Base-by-base conservation (phyloP, 2,797 vertebrate genomes). In the Microctenopoma steveboyesi region DNA sequence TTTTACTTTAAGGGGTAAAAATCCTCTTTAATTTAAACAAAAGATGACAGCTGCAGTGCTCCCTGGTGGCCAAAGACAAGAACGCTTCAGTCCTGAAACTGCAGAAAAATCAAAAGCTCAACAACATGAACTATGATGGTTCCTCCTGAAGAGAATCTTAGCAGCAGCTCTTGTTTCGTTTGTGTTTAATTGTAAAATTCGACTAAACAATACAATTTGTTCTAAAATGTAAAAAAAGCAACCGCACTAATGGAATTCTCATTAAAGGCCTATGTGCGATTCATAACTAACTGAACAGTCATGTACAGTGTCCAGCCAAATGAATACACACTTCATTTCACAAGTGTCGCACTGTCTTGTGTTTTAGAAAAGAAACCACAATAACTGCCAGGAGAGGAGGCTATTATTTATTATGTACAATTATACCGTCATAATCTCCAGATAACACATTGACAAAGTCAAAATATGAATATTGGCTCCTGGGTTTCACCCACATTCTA, bases 391-490 rank as follows among this genome's bases (percentile, higher is more conserved):
- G 89, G 90, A 90, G 89, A 90, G 85, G 89, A 90, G 85, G 85
- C 81, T 89, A 84, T 87, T 82, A 79, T 92, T 94, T 93, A 93
- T 84, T 92, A 93, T 92, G 85, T 92, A 93, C 90, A 93, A 84
- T 92, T 90, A 87, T 88, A 89, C 81, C 87, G 89, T 86, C 78
- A 72, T 90, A 83, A 87, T 78, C 75, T 87, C 89, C 89, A 92
- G 84, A 82, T 85, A 88, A 87, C 83, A 92, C 89, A 88, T 40
- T 87, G 90, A 92, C 89, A 76, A 73, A 80, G 83, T 90, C 86
- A 90, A 90, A 87, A 81, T 88, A 84, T 82, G 79, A 89, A 86
- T 79, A 85, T 80, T 89, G 86, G 83, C 87, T 90, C 87, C 88
- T 70, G 55, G 64, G 85, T 76, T 60, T 72, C 71, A 70, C 55